Conservation (phyloP, 2,888 invertebrate species). For the Leptinotarsa peninsularis region DNA sequence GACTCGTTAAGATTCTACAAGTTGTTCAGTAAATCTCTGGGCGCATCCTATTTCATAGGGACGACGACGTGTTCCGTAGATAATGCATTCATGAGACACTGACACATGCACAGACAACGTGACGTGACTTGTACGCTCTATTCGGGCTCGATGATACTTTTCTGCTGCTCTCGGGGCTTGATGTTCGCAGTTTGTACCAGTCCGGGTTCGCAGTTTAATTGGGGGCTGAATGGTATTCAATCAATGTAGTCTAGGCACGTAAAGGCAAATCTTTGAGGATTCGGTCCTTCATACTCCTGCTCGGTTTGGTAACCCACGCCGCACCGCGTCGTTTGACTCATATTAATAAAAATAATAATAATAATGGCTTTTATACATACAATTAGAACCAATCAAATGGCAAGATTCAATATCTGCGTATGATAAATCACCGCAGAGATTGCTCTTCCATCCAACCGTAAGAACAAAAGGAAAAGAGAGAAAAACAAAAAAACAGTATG, state of each 20-base stretch:
- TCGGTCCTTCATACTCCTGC: neutral
- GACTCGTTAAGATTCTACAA: conserved; percentile 49
- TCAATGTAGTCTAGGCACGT: conserved; percentile 16
- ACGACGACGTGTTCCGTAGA: conserved; percentile 38
- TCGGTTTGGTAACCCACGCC: neutral
- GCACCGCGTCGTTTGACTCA: too few species aligned
- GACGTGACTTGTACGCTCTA: conserved; percentile 33
- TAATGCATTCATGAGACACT: conserved; percentile 47
- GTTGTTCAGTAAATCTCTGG: conserved; percentile 43
- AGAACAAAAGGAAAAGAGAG: too few species aligned
- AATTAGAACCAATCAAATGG: too few species aligned
- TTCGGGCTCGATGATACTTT: conserved; percentile 22
- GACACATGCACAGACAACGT: conserved; percentile 38
- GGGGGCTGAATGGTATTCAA: neutral
- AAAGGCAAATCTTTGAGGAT: neutral
- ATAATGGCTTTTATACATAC: too few species aligned
- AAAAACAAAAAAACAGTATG: too few species aligned
- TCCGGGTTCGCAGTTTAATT: neutral
- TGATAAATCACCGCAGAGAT: too few species aligned
- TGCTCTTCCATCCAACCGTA: too few species aligned
- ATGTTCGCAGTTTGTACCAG: neutral
- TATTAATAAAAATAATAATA: too few species aligned
- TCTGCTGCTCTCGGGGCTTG: conserved; percentile 1
- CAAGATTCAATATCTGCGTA: too few species aligned
- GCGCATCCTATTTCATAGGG: conserved; percentile 48